phyloP scores from a whole-genome alignment of 2,797 vertebrate genomes.

The Arnoldichthys spilopterus region DNA sequence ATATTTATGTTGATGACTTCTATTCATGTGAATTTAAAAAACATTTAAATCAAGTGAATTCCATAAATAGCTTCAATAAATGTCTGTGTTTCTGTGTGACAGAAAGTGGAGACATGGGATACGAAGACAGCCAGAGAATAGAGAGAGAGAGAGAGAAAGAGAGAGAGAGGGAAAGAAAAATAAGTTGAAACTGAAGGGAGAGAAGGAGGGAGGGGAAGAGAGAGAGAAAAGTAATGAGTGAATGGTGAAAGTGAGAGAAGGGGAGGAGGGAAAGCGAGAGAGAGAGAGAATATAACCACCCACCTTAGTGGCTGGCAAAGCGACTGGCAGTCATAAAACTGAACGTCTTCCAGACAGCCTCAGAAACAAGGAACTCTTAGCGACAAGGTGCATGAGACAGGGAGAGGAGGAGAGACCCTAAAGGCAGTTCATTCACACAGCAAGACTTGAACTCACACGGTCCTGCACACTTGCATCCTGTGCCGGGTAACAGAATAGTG shows the following conservation, averaged over 20 bases:
- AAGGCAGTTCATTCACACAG: slow-evolving; percentile 33
- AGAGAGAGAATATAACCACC: slow-evolving; percentile 79
- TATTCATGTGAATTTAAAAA: not conserved
- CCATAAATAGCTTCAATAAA: not conserved
- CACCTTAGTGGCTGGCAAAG: slow-evolving; percentile 76
- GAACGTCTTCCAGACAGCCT: slow-evolving; percentile 63
- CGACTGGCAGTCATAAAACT: slow-evolving; percentile 77
- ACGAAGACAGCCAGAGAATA: not conserved
- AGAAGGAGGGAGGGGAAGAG: slow-evolving; percentile 54
- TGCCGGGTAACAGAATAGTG: slow-evolving; percentile 43
- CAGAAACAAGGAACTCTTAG: slow-evolving; percentile 53
- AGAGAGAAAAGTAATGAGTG: slow-evolving; percentile 63
- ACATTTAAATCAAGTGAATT: not conserved
- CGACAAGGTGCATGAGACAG: slow-evolving; percentile 35
- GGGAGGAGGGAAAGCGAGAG: slow-evolving; percentile 52
- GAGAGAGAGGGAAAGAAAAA: slow-evolving; percentile 13
- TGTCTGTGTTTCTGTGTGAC: slow-evolving; percentile 6
- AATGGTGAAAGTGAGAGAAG: slow-evolving; percentile 54
- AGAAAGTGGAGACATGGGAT: not conserved
- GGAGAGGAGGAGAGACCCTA: slow-evolving; percentile 20
- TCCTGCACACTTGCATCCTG: slow-evolving; percentile 13
- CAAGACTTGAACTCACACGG: slow-evolving; percentile 34
- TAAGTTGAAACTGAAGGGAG: slow-evolving; percentile 10
- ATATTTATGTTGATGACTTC: too few species aligned
- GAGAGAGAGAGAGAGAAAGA: not conserved